These are phyloP conservation scores for Colius striatus DNA, from an alignment of 2,113 vertebrate species.

Conservation along the genomic window DNA sequence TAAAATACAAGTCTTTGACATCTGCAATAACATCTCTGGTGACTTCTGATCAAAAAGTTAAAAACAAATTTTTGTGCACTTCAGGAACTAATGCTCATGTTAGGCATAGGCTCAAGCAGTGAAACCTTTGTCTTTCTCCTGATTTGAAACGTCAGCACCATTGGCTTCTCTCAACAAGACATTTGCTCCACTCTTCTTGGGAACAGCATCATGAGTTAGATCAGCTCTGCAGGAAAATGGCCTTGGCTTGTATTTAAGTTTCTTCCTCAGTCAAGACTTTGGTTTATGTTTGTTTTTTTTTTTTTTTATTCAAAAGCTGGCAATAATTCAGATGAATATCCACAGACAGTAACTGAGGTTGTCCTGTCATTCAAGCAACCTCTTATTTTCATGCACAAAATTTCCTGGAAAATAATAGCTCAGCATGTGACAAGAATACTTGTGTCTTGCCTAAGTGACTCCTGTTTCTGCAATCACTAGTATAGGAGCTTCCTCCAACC, in stretches of 20 bases:
- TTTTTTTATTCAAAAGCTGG: not conserved
- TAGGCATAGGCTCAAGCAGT: not conserved
- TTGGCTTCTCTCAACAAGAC: accelerated
- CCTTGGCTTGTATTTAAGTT: not conserved
- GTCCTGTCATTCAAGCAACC: not conserved
- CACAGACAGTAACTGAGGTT: not conserved
- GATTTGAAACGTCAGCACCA: not conserved
- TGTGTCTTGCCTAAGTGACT: not conserved
- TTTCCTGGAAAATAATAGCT: not conserved
- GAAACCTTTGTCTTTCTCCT: not conserved
- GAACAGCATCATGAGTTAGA: not conserved
- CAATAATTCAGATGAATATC: not conserved
- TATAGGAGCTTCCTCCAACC: not conserved
- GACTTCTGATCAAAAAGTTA: not conserved
- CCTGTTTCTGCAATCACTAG: not conserved
- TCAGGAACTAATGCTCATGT: not conserved
- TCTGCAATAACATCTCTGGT: not conserved
- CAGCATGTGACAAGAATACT: not conserved
- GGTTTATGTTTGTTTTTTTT: not conserved
- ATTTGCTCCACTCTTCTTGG: not conserved
- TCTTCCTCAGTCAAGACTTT: not conserved
- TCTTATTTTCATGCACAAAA: not conserved
- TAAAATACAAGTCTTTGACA: not conserved
- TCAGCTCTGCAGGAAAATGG: not conserved
- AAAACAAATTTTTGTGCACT: not conserved